Conservation (phyloP, 2,113 vertebrate genomes). For the Clupea harengus region DNA sequence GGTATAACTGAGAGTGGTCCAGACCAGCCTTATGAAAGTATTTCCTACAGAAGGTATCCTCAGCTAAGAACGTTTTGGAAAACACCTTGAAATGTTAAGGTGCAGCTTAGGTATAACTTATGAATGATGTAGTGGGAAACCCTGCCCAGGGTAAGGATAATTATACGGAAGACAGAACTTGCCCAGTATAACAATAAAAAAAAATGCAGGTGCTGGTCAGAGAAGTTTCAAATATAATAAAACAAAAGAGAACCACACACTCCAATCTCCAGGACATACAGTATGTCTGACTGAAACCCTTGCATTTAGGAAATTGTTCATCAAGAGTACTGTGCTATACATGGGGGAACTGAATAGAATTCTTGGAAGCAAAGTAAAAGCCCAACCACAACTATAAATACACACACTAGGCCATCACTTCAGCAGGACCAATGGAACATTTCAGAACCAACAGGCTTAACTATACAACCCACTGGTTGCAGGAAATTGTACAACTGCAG, state of each 20-base stretch:
- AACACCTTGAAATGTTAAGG: too few species aligned
- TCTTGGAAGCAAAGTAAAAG: not conserved
- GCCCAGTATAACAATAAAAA: not conserved
- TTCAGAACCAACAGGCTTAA: not conserved
- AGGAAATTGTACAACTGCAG: not conserved
- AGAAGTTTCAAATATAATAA: not conserved
- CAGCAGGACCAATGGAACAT: not conserved
- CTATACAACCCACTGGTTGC: not conserved
- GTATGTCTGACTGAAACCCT: not conserved
- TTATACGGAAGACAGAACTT: too few species aligned
- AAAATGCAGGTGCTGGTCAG: not conserved
- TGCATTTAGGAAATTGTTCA: not conserved
- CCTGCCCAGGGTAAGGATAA: too few species aligned
- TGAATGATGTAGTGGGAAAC: too few species aligned
- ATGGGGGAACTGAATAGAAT: not conserved
- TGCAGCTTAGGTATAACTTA: too few species aligned
- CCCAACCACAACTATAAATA: not conserved
- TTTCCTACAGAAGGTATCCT: too few species aligned
- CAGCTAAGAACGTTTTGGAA: too few species aligned
- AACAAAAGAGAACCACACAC: not conserved
- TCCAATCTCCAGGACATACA: not conserved
- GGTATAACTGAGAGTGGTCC: too few species aligned
- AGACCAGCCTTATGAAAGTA: too few species aligned
- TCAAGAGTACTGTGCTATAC: not conserved
- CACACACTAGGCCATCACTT: not conserved